Conservation (phyloP, 2,113 vertebrate species). For the Sclerurus mexicanus region DNA sequence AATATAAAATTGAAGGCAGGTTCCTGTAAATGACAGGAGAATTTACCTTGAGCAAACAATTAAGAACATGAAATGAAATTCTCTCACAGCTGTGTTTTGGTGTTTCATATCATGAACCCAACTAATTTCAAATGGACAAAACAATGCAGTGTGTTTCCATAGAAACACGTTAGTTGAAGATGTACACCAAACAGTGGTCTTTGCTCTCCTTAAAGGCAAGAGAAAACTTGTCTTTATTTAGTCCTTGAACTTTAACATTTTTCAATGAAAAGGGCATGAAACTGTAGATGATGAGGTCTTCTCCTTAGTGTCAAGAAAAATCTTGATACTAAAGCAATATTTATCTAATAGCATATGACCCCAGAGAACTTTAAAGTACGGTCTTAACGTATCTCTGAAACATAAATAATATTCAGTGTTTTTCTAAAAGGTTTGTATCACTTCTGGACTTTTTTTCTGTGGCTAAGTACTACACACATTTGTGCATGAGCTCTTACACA, state of each 20-base stretch:
- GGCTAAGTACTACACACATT: background rate
- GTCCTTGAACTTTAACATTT: background rate
- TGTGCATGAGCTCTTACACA: background rate
- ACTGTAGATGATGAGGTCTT: background rate
- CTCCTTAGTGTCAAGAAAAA: background rate
- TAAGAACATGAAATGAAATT: background rate
- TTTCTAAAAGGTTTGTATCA: background rate
- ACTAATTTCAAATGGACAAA: slow-evolving; percentile 1
- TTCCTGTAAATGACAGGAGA: background rate
- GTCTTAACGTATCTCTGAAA: background rate
- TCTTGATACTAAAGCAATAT: background rate
- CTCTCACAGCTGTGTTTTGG: background rate
- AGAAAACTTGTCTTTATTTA: background rate
- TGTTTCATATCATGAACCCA: background rate
- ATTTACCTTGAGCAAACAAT: background rate
- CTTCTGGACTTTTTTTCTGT: background rate
- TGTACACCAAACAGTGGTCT: background rate
- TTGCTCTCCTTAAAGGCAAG: background rate
- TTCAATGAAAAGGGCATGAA: background rate
- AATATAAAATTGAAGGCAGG: background rate
- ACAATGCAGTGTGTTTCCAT: background rate
- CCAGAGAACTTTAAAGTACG: background rate
- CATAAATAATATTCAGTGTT: background rate
- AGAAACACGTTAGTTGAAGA: slow-evolving; percentile 6
- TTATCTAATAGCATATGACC: background rate